These are phyloP conservation scores for Brenthis hecate DNA, from an alignment of 2,888 invertebrate species.

Conservation along the genomic window DNA sequence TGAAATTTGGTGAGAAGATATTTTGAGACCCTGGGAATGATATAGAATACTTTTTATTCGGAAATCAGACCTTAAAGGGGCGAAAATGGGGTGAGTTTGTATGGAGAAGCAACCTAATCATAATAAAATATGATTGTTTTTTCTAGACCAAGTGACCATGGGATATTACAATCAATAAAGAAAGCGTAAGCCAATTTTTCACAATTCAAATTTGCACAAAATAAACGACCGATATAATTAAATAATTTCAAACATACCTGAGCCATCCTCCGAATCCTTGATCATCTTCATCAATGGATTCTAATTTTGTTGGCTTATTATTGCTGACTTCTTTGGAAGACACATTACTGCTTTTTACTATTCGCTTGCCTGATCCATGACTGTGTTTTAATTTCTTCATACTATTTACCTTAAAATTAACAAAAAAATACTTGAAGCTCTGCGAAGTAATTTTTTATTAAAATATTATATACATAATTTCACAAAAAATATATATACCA, in stretches of 20 bases:
- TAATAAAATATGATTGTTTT: too few relatives aligned
- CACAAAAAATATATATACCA: background rate
- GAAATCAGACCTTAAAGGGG: too few relatives aligned
- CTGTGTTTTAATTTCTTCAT: slow-evolving; percentile 68
- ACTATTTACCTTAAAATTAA: slow-evolving; percentile 8
- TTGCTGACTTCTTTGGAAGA: slow-evolving; percentile 41
- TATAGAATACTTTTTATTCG: too few relatives aligned
- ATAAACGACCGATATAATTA: background rate
- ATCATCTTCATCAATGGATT: slow-evolving; percentile 68
- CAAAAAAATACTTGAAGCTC: background rate
- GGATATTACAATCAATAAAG: too few relatives aligned
- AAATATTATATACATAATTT: too few relatives aligned
- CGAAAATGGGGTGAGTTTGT: too few relatives aligned
- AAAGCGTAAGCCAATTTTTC: too few relatives aligned
- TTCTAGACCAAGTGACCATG: too few relatives aligned
- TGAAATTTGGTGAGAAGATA: too few relatives aligned
- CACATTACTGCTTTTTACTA: slow-evolving; percentile 49
- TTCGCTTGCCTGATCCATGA: slow-evolving; percentile 48
- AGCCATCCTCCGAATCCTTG: slow-evolving; percentile 76
- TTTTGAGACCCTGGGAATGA: too few relatives aligned
- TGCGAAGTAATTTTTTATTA: background rate
- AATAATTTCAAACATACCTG: slow-evolving; percentile 48
- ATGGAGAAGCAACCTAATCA: too few relatives aligned
- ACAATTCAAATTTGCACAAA: too few relatives aligned
- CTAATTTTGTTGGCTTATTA: slow-evolving; percentile 39